These are phyloP conservation scores for Patella caerulea DNA, from an alignment of 2,888 invertebrate species.

Conservation along the genomic window DNA sequence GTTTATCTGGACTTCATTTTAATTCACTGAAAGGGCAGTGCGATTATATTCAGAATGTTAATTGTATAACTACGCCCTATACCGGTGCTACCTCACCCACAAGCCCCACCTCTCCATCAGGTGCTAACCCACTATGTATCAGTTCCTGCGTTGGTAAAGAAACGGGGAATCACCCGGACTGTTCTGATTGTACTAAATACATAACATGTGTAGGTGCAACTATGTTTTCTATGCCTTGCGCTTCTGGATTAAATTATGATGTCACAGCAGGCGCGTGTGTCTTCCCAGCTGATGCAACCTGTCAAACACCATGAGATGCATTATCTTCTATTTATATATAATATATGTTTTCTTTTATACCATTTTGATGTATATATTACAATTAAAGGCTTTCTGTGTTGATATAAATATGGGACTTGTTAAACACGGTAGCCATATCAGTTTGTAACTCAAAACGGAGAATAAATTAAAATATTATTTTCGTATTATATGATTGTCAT, in stretches of 20 bases:
- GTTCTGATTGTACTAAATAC: background rate
- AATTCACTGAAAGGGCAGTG: background rate
- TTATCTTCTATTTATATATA: background rate
- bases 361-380: too few relatives aligned
- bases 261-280: background rate
- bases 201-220: background rate
- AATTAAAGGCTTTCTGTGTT: too few relatives aligned
- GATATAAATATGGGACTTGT: too few relatives aligned
- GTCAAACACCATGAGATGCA: background rate
- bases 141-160: background rate
- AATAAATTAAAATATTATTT: too few relatives aligned
- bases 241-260: background rate
- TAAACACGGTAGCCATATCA: too few relatives aligned
- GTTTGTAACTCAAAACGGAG: too few relatives aligned
- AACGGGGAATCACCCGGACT: background rate
- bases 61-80: background rate
- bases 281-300: background rate
- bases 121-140: background rate
- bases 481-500: too few relatives aligned
- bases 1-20: background rate
- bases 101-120: background rate
- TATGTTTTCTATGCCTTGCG: background rate
- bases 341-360: too few relatives aligned
- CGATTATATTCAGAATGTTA: background rate
- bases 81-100: background rate